phyloP scores from a whole-genome alignment of 2,888 invertebrate species.

The Catocala sponsa region DNA sequence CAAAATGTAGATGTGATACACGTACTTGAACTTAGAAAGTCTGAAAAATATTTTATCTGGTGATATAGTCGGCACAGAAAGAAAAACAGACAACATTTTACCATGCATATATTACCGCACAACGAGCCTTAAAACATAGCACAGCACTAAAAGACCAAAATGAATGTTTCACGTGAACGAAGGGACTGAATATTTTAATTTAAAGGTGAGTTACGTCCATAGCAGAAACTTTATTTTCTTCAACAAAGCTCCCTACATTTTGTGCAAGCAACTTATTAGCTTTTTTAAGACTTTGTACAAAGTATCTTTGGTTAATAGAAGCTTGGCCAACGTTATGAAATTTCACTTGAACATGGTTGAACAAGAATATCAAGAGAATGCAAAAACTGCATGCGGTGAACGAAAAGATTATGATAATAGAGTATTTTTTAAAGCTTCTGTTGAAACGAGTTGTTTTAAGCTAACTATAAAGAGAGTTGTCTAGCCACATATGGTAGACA shows the following conservation, averaged over 20 bases:
- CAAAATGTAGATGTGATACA: too few species aligned
- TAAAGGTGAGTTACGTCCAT: conserved; percentile 34
- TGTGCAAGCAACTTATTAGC: conserved; percentile 39
- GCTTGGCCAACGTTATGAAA: conserved; percentile 39
- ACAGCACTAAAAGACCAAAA: conserved; percentile 29
- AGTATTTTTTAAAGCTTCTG: conserved; percentile 5
- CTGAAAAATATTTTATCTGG: too few species aligned
- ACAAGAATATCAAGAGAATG: conserved; percentile 19
- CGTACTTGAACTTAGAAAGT: too few species aligned
- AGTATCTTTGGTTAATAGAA: conserved; percentile 34
- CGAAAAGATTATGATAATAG: conserved; percentile 10
- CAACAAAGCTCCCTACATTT: conserved; percentile 33
- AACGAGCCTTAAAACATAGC: conserved; percentile 22
- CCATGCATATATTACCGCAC: conserved; percentile 13
- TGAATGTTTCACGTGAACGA: conserved; percentile 34
- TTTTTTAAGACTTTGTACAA: conserved; percentile 46
- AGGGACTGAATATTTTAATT: conserved; percentile 46
- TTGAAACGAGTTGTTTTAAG: conserved; percentile 6
- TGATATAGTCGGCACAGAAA: too few species aligned
- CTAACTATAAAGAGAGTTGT: conserved; percentile 7
- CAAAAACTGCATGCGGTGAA: conserved; percentile 29
- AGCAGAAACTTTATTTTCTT: conserved; percentile 36
- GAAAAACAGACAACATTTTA: background rate
- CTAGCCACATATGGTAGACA: background rate
- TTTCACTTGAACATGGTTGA: conserved; percentile 24